Conservation (phyloP, 2,888 invertebrate species). For the Hoplodrina blanda region DNA sequence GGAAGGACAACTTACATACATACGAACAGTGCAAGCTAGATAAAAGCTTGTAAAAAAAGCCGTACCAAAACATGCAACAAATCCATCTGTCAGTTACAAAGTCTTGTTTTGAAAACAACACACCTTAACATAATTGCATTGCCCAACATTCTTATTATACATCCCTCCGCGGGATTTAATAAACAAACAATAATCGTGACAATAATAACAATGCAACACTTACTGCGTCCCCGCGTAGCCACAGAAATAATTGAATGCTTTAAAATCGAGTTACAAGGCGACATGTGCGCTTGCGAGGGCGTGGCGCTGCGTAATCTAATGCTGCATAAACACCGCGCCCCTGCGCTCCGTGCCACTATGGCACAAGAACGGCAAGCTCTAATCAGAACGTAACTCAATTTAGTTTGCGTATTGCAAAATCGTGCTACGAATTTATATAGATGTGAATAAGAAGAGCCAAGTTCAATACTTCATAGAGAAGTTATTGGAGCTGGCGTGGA, state of each 20-base stretch:
- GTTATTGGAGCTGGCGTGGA: no score
- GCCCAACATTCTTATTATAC: slow-evolving; percentile 27
- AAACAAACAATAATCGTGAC: slow-evolving; percentile 51
- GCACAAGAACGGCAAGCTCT: slow-evolving; percentile 53
- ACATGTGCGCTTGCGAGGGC: slow-evolving; percentile 50
- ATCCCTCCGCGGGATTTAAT: slow-evolving; percentile 26
- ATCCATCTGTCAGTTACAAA: not conserved
- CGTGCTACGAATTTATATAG: not conserved
- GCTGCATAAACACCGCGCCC: slow-evolving; percentile 78
- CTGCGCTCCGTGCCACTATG: slow-evolving; percentile 21
- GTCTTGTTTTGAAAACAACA: slow-evolving; percentile 16
- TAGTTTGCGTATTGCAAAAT: slow-evolving; percentile 10
- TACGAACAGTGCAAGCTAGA: no score
- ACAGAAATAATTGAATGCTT: slow-evolving; percentile 56
- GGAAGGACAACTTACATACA: no score
- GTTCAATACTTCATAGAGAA: no score
- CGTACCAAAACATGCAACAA: no score
- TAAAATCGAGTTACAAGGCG: slow-evolving; percentile 55
- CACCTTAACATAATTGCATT: slow-evolving; percentile 33
- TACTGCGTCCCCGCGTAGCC: slow-evolving; percentile 31
- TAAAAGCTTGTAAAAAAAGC: no score
- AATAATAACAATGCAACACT: slow-evolving; percentile 52
- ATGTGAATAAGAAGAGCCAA: not conserved
- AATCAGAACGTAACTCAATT: slow-evolving; percentile 39
- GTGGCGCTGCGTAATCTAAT: slow-evolving; percentile 79